phyloP scores from a whole-genome alignment of 2,888 invertebrate genomes.

The Aleiodes testaceus region DNA sequence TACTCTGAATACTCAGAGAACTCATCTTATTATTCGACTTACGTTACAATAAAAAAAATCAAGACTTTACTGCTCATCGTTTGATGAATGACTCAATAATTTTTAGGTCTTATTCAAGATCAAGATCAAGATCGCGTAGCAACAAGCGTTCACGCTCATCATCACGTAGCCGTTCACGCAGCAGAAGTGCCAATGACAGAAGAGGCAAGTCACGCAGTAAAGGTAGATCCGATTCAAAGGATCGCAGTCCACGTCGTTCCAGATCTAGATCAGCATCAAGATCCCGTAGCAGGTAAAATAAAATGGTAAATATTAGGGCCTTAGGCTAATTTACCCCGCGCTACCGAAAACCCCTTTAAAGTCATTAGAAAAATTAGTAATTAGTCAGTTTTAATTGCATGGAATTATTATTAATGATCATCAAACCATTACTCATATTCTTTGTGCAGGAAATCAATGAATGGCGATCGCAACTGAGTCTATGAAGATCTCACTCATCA shows the following conservation, averaged over 20 bases:
- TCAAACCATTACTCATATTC: not conserved
- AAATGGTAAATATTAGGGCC: constrained; percentile 43
- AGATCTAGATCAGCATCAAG: constrained; percentile 67
- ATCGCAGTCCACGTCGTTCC: constrained; percentile 65
- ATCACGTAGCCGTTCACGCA: constrained; percentile 79
- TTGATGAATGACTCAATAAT: constrained; percentile 25
- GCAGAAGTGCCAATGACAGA: constrained; percentile 56
- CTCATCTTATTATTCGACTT: constrained; percentile 16
- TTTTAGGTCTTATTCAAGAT: constrained; percentile 68
- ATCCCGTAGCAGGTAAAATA: constrained; percentile 65
- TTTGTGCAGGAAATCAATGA: constrained; percentile 51
- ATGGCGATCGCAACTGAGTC: constrained; percentile 50
- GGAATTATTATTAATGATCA: not conserved
- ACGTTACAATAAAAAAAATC: constrained; percentile 23
- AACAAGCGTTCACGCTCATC: constrained; percentile 77
- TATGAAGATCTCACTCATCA: constrained; percentile 19
- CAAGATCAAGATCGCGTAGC: constrained; percentile 73
- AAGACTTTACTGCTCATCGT: constrained; percentile 1
- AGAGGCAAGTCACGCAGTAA: constrained; percentile 65
- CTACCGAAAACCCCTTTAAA: not conserved
- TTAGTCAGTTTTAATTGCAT: not conserved
- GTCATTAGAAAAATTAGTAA: not conserved
- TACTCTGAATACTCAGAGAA: constrained; percentile 4
- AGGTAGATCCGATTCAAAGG: constrained; percentile 65
- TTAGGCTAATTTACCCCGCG: not conserved